Base-by-base conservation (phyloP, 2,113 vertebrate species). In the Nannobrachium achirus region DNA sequence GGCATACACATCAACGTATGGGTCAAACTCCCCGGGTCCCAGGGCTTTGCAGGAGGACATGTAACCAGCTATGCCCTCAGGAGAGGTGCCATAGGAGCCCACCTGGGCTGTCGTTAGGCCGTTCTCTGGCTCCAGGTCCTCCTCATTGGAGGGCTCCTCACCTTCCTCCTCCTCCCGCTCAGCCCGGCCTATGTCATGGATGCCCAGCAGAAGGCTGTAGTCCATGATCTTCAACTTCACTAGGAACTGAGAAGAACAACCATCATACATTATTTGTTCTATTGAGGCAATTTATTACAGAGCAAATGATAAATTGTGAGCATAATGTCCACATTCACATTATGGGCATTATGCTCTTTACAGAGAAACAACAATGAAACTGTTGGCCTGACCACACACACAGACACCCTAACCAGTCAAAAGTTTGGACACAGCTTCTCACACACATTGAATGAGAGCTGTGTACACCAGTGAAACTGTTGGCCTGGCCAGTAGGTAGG, bases 161-260 rank as follows among this genome's bases (percentile, higher is more conserved):
- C 74, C 86, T 51, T 95, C 94, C 7, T 95, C 93, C 52, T 96
- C 95, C 33, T 96, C 95, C 0, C 93, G 88, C 45, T 96, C 95
- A 0, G 93, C 93, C 16, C 94, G 92, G 7, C 83, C 83, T 8
- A 95, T 81, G n/a, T 97, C 95, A 14, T 97, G 94, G 86, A 97
- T 96, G 11, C 95, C 95, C 10, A 97, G 85, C 53, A 97, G 89
- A 33, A 97, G 90, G 79, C 95, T 97, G 91, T 96, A 97, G 90
- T 95, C 95, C 95, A 97, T 97, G 80, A 97, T 96, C 93, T 95
- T 97, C 84, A 96, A 88, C 75, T 93, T 94, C 46, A 94, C 95
- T 63, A 97, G 87, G 66, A 97, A 96, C 95, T 97, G 56, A 33
- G 1, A 50, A 46, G 5, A 8, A 9, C 8, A 42, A 33, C 25